Evolutionary conservation across 1,140 invertebrate genomes (phyloP).

Genomic region (Oscheius sp.): DNA sequence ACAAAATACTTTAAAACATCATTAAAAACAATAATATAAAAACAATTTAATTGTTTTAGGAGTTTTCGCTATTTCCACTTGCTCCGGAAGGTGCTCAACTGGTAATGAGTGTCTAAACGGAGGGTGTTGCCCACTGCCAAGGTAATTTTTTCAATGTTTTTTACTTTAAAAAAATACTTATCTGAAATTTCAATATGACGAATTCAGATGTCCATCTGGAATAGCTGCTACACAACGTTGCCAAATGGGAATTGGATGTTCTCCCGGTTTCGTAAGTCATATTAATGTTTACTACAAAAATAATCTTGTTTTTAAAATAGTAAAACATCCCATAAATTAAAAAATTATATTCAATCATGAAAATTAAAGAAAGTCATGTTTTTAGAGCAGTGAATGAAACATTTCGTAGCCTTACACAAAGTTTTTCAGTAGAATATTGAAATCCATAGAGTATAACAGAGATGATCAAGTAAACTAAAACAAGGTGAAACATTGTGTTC

Average conservation of each 20-base stretch:
- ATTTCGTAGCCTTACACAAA: too few relatives aligned
- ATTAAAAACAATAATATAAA: not conserved
- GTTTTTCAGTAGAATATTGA: too few relatives aligned
- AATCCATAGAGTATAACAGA: too few relatives aligned
- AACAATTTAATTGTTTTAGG: conserved; percentile 3
- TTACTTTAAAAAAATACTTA: not conserved
- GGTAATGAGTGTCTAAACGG: conserved; percentile 38
- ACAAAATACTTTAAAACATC: not conserved
- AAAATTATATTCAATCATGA: too few relatives aligned
- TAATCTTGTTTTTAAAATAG: too few relatives aligned
- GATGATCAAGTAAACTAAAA: too few relatives aligned
- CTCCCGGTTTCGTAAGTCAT: conserved; percentile 31
- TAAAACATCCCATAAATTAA: too few relatives aligned
- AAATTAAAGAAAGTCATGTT: too few relatives aligned
- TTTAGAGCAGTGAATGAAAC: too few relatives aligned
- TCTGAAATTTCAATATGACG: not conserved
- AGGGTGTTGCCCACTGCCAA: conserved; percentile 38
- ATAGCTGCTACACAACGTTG: conserved; percentile 34
- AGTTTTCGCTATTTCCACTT: conserved; percentile 24
- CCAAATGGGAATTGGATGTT: conserved; percentile 39
- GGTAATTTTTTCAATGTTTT: conserved; percentile 1
- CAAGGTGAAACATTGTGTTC: too few relatives aligned
- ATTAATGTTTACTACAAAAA: too few relatives aligned
- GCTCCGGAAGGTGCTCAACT: conserved; percentile 12
- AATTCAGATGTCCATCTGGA: conserved; percentile 33